Evolutionary conservation across 2,113 vertebrate species (phyloP), one percentile per base, ranked within the genome.

Genomic region (Corynorhinus townsendii): DNA sequence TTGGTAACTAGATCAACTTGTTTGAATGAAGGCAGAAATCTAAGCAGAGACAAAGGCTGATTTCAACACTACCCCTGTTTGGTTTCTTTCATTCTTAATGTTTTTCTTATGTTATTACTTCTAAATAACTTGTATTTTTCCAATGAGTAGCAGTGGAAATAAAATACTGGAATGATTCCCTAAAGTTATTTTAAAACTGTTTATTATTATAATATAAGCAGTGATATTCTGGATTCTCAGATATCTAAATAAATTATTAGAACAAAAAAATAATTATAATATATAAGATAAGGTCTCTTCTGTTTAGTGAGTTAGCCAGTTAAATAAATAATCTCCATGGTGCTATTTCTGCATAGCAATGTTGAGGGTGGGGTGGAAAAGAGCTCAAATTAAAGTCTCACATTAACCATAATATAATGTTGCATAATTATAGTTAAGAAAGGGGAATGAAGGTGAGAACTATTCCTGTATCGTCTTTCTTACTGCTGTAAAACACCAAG

Each of bases 61-160:
- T 89, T 82, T 91, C 16, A 43, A 62, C 45, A 75, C 38, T 90
- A 30, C 26, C 49, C 16, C 10, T 33, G 33, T 93, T 81, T 83
- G 19, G 28, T 94, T 96, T 64, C 40, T 66, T 22, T 66, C 68
- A 11, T 28, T 62, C 10, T 68, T 47, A 19, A 11, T 83, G 54
- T 16, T 83, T 38, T 89, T 89, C 79, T 89, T 89, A 88, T 28
- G 54, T 72, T 89, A 35, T 11, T 83, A 75, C n/a, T 66, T 93
- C 62, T 64, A 81, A 95, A 52, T 59, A 86, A 47, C 35, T 28
- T 85, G 12, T 66, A 64, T 95, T 95, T 95, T 95, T 91, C 49
- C 88, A 49, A 33, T 79, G 43, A 38, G 49, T 91, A 87, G n/a
- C 45, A 86, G 43, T 72, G 17, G 40, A 71, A 92, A 86, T 90